These are phyloP conservation scores for Isotomurus palustris DNA, from an alignment of 2,888 invertebrate genomes.

Conservation along the genomic window DNA sequence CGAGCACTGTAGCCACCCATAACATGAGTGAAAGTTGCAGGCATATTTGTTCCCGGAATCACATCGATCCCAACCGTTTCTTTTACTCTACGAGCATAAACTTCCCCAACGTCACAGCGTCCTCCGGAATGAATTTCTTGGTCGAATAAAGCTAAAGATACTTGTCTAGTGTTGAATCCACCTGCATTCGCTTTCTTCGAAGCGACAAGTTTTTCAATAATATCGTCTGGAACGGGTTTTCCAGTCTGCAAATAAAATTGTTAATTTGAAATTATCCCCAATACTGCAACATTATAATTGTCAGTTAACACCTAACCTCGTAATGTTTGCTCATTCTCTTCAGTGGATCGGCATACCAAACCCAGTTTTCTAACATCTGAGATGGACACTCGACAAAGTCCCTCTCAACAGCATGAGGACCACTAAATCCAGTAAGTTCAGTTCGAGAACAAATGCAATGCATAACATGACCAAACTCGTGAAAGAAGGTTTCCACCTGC, in stretches of 20 bases:
- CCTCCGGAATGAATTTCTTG: slow-evolving; percentile 51
- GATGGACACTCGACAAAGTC: slow-evolving; percentile 53
- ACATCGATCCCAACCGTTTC: slow-evolving; percentile 51
- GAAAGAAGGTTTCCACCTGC: slow-evolving; percentile 53
- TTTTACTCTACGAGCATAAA: slow-evolving; percentile 27
- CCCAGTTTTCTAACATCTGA: slow-evolving; percentile 54
- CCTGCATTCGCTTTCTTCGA: slow-evolving; percentile 53
- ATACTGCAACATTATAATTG: background rate
- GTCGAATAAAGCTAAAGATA: slow-evolving; percentile 53
- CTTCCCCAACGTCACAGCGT: slow-evolving; percentile 25
- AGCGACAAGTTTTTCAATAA: slow-evolving; percentile 51
- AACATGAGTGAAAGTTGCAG: slow-evolving; percentile 54
- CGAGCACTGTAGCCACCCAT: slow-evolving; percentile 55
- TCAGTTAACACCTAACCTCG: slow-evolving; percentile 35
- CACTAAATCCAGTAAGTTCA: slow-evolving; percentile 52
- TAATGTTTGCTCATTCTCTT: slow-evolving; percentile 53
- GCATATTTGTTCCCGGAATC: slow-evolving; percentile 53
- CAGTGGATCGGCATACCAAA: slow-evolving; percentile 53
- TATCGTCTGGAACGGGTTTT: slow-evolving; percentile 50
- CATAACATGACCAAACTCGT: slow-evolving; percentile 57
- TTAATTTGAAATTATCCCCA: background rate
- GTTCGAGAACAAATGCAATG: slow-evolving; percentile 53
- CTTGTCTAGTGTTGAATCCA: slow-evolving; percentile 53
- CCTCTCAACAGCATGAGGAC: slow-evolving; percentile 51
- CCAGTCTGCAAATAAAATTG: slow-evolving; percentile 36